Base-by-base conservation (phyloP, 2,888 invertebrate species). In the Apodemia hepburni region DNA sequence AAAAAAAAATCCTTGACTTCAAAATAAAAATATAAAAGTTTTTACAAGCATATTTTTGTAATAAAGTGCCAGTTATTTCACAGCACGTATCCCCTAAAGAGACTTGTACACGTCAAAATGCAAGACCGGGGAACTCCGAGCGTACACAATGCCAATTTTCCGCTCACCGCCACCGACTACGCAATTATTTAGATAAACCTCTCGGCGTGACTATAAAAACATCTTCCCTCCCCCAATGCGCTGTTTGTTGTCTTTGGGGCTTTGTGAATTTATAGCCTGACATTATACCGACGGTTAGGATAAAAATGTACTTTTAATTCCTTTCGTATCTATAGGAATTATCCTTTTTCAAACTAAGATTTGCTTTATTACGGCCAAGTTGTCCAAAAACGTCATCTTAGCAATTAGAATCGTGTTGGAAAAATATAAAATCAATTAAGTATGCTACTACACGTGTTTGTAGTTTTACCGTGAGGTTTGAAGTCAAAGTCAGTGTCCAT, bases 171-270 rank as follows among this genome's bases (percentile, higher is more conserved):
- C 90, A 84, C 87, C 86, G 87, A 86, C 85, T 87, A 84, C 82
- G 85, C 91, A 91, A 90, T 91, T 90, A 91, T 90, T 90, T 89
- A 90, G 90, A 89, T 90, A 90, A 90, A 90, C 89, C 89, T 89
- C 88, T 87, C 87, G 85, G 85, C 87, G 87, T 86, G 85, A 88
- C 88, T 88, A 87, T 87, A 89, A 90, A 90, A 90, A 89, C 88
- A 89, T 88, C 88, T 87, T 87, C 86, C 87, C 85, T 80, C 81
- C 82, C 83, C 82, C 81, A 77, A 75, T 75, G 69, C 81, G 76
- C 76, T 79, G 85, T 81, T 87, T 87, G 89, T 88, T 88, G 91
- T 90, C 91, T 91, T 90, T 90, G 83, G 91, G 89, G 90, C 86
- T 88, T 87, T 84, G 83, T 77, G 76, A 89, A 91, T 91, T 91